A percentile compares a stretch with the other conserved stretches of the same genome.
Conservation (phyloP, 2,888 invertebrate species). For the Diplazon laetatorius region DNA sequence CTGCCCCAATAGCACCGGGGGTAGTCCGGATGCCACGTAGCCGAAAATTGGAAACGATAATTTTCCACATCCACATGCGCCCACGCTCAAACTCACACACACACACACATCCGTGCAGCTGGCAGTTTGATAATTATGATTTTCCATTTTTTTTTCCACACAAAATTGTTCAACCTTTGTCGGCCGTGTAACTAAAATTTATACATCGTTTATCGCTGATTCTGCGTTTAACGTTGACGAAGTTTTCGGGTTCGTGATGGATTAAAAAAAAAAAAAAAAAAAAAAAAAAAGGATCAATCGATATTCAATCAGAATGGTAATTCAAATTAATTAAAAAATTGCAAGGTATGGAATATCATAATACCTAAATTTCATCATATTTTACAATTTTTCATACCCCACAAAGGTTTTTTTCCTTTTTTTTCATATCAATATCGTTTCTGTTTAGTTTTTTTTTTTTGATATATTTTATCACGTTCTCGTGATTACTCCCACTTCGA, state of each 20-base stretch:
- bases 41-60: conserved; percentile 29
- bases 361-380: too few relatives aligned
- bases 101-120: neutral
- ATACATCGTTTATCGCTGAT: neutral
- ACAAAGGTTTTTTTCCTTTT: too few relatives aligned
- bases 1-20: neutral
- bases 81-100: neutral
- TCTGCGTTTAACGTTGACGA: neutral
- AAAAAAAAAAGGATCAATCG: too few relatives aligned
- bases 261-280: too few relatives aligned
- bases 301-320: too few relatives aligned
- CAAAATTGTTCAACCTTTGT: neutral
- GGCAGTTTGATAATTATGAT: conserved; percentile 16
- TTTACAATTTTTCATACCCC: too few relatives aligned
- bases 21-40: neutral
- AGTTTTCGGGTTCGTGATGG: neutral
- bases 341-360: too few relatives aligned
- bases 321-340: too few relatives aligned
- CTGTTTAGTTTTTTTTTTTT: too few relatives aligned
- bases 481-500: too few relatives aligned
- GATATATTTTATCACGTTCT: too few relatives aligned
- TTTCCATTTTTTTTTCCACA: conserved; percentile 1
- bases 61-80: neutral
- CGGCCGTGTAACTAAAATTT: neutral
- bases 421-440: too few relatives aligned